Evolutionary conservation across 2,113 vertebrate species (phyloP), one percentile per base, ranked within the genome.

Genomic region (Myotis yumanensis): DNA sequence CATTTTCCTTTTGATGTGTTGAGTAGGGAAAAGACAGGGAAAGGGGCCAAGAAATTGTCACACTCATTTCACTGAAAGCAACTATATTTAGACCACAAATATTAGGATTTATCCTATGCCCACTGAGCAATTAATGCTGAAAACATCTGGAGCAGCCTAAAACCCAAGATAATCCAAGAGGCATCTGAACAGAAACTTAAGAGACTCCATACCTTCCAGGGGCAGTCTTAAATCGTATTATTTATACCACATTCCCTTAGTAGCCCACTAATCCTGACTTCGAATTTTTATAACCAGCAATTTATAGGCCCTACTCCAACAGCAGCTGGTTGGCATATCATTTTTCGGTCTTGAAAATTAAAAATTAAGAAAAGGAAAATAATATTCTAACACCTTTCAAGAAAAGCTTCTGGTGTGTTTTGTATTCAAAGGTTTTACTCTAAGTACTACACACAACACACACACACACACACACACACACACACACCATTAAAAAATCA

Each of bases 11-110:
- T 93, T 93, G 85, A 90, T 51, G 84, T 12, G 0, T 52, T 71
- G 57, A 93, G 52, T 68, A 77, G 86, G 62, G 77, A 72, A 95
- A 96, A 40, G 73, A 96, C 87, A 95, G 84, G 51, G 96, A 77
- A 96, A 94, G 11, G 83, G 93, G 96, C 97, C 96, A 96, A 97
- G 95, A 97, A 97, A 95, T 97, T 97, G 97, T 90, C 95, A 97
- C 93, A 90, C 89, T 96, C 82, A 30, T 96, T 96, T 97, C 96
- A 97, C 79, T 3, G 0, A 93, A 96, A 96, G 94, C 90, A 93
- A 96, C 93, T 96, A 91, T 86, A 95, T 94, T 89, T 96, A 96
- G 97, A 96, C 72, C 6, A 28, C 83, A 97, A 97, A 97, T 90
- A 97, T 95, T 89, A 93, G 95, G 72, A 97, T 69, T 51, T 72